Evolutionary conservation across 2,113 vertebrate genomes (phyloP).

Genomic region (Mormoops blainvillei): DNA sequence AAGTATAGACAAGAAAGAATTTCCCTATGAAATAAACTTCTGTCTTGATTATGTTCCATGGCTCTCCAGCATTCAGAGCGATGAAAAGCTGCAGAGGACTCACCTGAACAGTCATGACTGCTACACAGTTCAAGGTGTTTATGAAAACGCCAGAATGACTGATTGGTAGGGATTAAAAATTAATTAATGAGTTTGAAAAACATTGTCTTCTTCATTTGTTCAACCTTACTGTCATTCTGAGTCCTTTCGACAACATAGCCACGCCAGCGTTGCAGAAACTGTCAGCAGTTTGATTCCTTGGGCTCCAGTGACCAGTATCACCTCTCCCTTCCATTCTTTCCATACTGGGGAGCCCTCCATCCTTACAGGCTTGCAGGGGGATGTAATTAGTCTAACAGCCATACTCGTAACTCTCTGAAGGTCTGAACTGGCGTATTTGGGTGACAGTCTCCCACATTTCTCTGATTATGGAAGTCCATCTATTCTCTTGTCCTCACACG

Average conservation of each 20-base stretch:
- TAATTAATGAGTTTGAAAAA: background rate
- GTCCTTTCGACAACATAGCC: background rate
- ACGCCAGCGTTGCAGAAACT: background rate
- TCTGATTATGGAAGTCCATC: background rate
- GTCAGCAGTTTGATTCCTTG: background rate
- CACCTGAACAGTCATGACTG: background rate
- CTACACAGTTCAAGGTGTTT: background rate
- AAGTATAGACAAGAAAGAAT: conserved; percentile 52
- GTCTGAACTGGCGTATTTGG: background rate
- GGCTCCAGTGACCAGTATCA: no score
- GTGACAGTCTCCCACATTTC: background rate
- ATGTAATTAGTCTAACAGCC: background rate
- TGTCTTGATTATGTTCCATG: background rate
- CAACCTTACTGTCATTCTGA: background rate
- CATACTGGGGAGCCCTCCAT: background rate
- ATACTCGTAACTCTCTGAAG: background rate
- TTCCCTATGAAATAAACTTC: background rate
- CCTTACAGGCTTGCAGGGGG: background rate
- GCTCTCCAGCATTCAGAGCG: background rate
- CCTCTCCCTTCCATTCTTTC: rapidly evolving
- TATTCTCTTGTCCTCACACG: rapidly evolving
- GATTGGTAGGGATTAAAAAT: background rate
- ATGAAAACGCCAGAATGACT: background rate
- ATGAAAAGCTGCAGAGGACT: background rate
- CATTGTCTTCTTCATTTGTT: background rate